Evolutionary conservation across 2,888 invertebrate genomes (phyloP).

Genomic region (Chrysolina americana): DNA sequence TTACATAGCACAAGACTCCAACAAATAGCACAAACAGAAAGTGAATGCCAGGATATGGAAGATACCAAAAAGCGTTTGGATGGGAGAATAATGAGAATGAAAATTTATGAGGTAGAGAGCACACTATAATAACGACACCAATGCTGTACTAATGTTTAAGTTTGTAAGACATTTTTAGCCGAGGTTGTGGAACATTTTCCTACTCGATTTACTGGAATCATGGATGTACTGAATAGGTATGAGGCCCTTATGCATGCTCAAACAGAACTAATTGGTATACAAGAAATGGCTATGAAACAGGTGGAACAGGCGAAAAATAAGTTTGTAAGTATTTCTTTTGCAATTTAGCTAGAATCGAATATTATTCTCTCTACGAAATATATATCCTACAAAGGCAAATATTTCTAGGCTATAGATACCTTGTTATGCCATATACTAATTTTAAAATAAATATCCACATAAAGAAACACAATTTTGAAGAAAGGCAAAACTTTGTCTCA

Average conservation of each 20-base stretch:
- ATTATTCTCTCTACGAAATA: too few species aligned
- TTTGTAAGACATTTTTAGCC: conserved; percentile 26
- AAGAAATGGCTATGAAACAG: conserved; percentile 41
- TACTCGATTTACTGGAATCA: neutral
- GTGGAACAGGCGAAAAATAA: conserved; percentile 44
- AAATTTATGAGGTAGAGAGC: conserved; percentile 43
- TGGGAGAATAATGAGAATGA: conserved; percentile 10
- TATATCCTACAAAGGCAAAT: too few species aligned
- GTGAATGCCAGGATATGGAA: conserved; percentile 5
- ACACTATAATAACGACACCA: neutral
- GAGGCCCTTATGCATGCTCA: conserved; percentile 45
- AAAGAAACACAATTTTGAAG: too few species aligned
- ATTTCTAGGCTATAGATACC: too few species aligned
- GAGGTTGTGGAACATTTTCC: conserved; percentile 16
- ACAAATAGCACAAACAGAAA: neutral
- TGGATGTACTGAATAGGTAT: conserved; percentile 41
- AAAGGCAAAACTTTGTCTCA: too few species aligned
- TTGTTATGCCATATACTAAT: too few species aligned
- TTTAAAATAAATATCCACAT: too few species aligned
- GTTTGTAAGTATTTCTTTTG: conserved; percentile 40
- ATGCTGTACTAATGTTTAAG: neutral
- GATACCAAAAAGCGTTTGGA: conserved; percentile 25
- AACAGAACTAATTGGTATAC: conserved; percentile 40
- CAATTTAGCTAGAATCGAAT: too few species aligned
- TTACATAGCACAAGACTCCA: neutral